Base-by-base conservation (phyloP, 1,140 invertebrate genomes). In the Rhyacophila brunnea region DNA sequence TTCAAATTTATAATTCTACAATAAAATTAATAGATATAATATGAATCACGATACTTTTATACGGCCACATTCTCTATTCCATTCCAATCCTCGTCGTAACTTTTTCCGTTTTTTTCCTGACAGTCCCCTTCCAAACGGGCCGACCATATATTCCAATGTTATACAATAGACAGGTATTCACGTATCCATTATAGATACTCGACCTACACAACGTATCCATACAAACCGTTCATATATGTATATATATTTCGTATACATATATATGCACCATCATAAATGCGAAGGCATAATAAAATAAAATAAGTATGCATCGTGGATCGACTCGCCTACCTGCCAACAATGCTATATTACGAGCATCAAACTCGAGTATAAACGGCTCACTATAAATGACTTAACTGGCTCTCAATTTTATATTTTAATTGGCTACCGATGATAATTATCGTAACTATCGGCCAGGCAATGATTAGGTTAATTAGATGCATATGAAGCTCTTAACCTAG, bases 131-230 rank as follows among this genome's bases (percentile, higher is more conserved):
- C 38, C 19, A 32, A 28, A 14, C 18, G 43, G 14, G 43, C 13
- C 53, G 32, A 47, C 40, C 38, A 56, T 32, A 49, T 48, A 57
- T 48, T 47, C 54, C 45, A n/a, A 32, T 57, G 44, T 57, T 57
- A 57, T 57, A 57, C 54, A 57, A 59, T 59, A 44, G 59, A 40
- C 53, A 61, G 52, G 52, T 51, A 61, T 59, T 59, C 57, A 50
- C 48, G 57, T 52, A 59, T 61, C 49, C 52, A 61, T 56, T 61
- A 61, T 51, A 47, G 53, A 61, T 43, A 56, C 51, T 51, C 59
- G 47, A 15, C 47, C 15, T 18, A 20, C 32, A 18, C 17, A 19
- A 11, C 10, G 13, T 23, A 47, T 14, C 9, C 18, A 20, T 20
- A 1, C 35, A 43, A 14, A 3, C 13, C 18, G 40, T 13, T 14